Evolutionary conservation across 2,888 invertebrate species (phyloP).

Genomic region (Eretmocerus hayati): DNA sequence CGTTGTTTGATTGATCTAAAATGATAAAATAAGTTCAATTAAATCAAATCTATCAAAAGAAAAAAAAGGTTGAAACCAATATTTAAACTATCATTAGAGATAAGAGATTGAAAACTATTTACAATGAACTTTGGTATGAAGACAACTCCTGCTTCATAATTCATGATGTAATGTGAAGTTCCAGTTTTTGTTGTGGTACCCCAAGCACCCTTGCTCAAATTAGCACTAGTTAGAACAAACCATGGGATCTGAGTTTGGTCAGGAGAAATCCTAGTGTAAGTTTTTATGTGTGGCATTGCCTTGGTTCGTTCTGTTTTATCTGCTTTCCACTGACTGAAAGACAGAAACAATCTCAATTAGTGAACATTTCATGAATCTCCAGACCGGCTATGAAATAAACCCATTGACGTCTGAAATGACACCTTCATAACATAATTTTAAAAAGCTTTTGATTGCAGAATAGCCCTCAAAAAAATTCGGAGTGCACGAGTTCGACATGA

Average conservation of each 20-base stretch:
- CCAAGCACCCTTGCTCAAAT: constrained; percentile 97
- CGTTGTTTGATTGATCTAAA: constrained; percentile 55
- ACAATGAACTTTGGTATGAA: constrained; percentile 79
- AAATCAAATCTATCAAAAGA: not conserved
- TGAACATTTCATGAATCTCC: no score
- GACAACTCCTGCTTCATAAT: constrained; percentile 87
- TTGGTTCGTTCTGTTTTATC: constrained; percentile 60
- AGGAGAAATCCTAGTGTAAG: constrained; percentile 71
- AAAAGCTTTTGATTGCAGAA: no score
- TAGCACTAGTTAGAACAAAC: constrained; percentile 87
- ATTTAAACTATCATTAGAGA: not conserved
- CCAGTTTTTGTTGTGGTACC: constrained; percentile 56
- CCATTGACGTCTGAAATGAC: no score
- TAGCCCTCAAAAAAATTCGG: no score
- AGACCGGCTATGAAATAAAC: no score
- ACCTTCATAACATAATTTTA: no score
- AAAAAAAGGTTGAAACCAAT: not conserved
- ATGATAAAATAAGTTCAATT: not conserved
- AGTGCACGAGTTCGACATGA: no score
- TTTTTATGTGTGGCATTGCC: constrained; percentile 95
- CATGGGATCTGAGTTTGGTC: constrained; percentile 64
- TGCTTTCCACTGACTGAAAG: constrained; percentile 74
- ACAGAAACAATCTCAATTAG: no score
- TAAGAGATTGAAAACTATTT: constrained; percentile 44
- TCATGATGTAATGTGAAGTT: constrained; percentile 58